Evolutionary conservation across 2,797 vertebrate genomes (phyloP), one percentile per base, ranked within the genome.

Genomic region (Xiphorhynchus erythropygius): DNA sequence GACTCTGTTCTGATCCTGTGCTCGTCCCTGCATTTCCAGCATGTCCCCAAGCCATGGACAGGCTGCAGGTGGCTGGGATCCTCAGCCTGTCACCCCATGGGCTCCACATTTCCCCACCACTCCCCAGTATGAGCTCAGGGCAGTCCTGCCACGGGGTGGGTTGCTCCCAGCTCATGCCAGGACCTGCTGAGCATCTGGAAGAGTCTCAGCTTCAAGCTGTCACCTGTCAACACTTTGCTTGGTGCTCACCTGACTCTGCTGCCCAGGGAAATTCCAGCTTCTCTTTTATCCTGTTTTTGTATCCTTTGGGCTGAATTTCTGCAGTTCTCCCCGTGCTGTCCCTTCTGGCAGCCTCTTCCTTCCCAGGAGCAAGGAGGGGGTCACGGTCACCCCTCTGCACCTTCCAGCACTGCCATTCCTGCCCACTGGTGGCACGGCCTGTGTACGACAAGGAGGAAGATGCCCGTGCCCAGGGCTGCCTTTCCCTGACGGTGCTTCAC

Each of bases 401-500:
- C 64, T 25, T 42, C 33, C 68, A 89, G 91, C 52, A 5, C 60
- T 60, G 87, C 90, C 44, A 3, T 56, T 49, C 42, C 69, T 76
- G 75, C 85, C 77, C 0, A 0, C 64, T 39, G 79, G 5, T 11
- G 2, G 53, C 52, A 2, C 5, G 15, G 42, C 49, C 88, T 8
- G 37, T 2, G 25, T 56, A 35, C 17, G 30, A 47, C 21, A 24
- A 94, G 88, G 86, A 88, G 85, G 88, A 68, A 85, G 52, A 35
- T 18, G 73, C 83, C 88, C 85, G 69, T 83, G 19, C 33, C 55
- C 37, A 4, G 89, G 78, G 90, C 94, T 78, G 81, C 90, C 78
- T 79, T 87, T 78, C 92, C 94, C 87, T 13, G 67, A 78, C 2
- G 14, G 69, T 77, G 87, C 82, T 90, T 65, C 77, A 47, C 80